phyloP scores from a whole-genome alignment of 1,140 invertebrate species.

The Kradibia gibbosae region DNA sequence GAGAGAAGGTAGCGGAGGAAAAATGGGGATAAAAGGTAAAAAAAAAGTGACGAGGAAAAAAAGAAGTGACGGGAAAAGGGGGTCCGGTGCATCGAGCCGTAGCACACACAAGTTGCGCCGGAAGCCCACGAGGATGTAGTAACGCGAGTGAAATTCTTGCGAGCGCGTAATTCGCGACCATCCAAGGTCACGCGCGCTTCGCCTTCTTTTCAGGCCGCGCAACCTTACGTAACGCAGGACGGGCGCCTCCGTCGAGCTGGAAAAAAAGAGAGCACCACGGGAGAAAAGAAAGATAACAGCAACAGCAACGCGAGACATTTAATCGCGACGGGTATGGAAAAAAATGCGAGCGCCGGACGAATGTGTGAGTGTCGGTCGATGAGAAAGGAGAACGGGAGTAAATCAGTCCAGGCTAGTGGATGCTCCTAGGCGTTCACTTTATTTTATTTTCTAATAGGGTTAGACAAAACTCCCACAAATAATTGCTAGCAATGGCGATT shows the following conservation, averaged over 20 bases:
- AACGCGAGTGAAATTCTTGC: conserved; percentile 44
- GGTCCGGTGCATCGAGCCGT: conserved; percentile 31
- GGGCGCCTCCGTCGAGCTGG: not conserved
- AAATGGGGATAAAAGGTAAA: not conserved
- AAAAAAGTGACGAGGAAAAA: too few species aligned
- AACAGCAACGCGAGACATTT: not conserved
- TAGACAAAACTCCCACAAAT: conserved; percentile 27
- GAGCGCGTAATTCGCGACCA: conserved; percentile 41
- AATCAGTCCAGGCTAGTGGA: conserved; percentile 25
- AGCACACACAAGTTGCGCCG: conserved; percentile 25
- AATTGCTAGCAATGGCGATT: conserved; percentile 25
- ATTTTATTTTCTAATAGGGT: not conserved
- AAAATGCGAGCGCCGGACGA: conserved; percentile 5
- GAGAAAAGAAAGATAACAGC: not conserved
- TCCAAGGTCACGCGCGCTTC: conserved; percentile 29
- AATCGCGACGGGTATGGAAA: conserved; percentile 22
- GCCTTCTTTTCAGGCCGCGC: conserved; percentile 25
- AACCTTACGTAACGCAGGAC: not conserved
- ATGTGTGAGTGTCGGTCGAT: too few species aligned
- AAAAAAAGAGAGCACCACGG: too few species aligned
- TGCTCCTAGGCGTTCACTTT: not conserved
- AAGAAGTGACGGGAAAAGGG: not conserved
- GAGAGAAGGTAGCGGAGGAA: not conserved
- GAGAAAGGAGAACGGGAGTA: too few species aligned
- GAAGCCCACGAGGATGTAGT: conserved; percentile 26